Percentiles rank a stretch among this genome's conserved stretches.
These are phyloP conservation scores for Chironomus striatipennis DNA, from an alignment of 1,140 invertebrate genomes.

Conservation along the genomic window DNA sequence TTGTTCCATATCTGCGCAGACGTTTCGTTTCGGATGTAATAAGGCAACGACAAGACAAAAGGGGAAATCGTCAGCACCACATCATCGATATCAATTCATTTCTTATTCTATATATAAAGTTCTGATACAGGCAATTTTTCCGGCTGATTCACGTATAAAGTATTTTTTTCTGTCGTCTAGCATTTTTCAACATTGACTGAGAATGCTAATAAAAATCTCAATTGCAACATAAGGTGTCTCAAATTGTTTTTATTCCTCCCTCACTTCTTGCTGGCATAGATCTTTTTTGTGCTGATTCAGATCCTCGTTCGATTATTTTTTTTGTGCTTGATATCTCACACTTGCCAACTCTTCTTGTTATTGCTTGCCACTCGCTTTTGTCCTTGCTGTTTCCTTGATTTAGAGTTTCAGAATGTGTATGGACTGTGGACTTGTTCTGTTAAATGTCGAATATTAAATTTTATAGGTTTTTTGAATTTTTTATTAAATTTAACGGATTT, in stretches of 20 bases:
- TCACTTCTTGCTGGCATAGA: not conserved
- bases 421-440: not conserved
- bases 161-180: not conserved
- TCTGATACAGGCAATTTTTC: not conserved
- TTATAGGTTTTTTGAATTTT: no score
- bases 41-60: not conserved
- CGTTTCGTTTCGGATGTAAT: not conserved
- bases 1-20: not conserved
- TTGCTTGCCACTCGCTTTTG: not conserved
- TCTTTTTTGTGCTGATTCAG: not conserved
- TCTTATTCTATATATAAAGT: not conserved
- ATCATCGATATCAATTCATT: not conserved
- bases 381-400: not conserved
- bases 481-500: no score
- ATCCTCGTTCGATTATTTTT: not conserved
- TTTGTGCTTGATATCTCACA: not conserved
- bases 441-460: no score
- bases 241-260: not conserved
- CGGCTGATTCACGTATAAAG: not conserved
- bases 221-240: constrained; percentile 4
- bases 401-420: not conserved
- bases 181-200: constrained; percentile 5
- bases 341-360: not conserved
- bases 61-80: not conserved
- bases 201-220: constrained; percentile 13